phyloP scores from a whole-genome alignment of 2,888 invertebrate genomes.

The Sarcophaga rosellei region DNA sequence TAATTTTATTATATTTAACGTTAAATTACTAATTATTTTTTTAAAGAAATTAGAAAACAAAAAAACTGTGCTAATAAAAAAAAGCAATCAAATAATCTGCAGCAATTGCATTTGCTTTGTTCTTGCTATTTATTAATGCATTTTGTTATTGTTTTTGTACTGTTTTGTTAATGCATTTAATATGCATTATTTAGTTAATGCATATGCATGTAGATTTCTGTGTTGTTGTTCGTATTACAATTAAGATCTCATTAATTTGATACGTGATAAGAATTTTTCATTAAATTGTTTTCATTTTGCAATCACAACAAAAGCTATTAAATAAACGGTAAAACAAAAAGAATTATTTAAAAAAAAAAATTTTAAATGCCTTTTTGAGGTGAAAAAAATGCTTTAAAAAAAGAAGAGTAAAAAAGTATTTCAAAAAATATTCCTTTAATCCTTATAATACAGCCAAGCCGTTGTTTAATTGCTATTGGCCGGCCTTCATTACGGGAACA shows the following conservation, averaged over 20 bases:
- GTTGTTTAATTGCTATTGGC: too few relatives aligned
- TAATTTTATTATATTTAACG: too few relatives aligned
- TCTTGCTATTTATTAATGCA: not conserved
- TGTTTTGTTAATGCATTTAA: not conserved
- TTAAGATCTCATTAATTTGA: conserved; percentile 64
- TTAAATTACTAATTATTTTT: too few relatives aligned
- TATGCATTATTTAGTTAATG: not conserved
- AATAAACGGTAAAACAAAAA: conserved; percentile 24
- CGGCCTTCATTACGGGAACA: too few relatives aligned
- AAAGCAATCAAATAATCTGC: not conserved
- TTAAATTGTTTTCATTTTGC: conserved; percentile 30
- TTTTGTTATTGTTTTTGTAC: not conserved
- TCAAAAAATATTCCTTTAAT: too few relatives aligned
- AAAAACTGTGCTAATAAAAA: not conserved
- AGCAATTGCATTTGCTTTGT: not conserved
- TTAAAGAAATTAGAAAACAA: too few relatives aligned
- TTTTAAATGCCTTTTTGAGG: not conserved
- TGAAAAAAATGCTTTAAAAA: too few relatives aligned
- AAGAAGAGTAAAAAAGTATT: too few relatives aligned
- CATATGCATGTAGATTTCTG: not conserved
- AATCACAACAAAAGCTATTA: conserved; percentile 2
- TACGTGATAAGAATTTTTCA: conserved; percentile 55
- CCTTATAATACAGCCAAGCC: too few relatives aligned
- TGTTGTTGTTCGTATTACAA: conserved; percentile 41
- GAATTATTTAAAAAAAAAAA: not conserved